These are phyloP conservation scores for Drosophila pseudoobscura DNA, from an alignment of 1,140 invertebrate genomes.

Conservation along the genomic window DNA sequence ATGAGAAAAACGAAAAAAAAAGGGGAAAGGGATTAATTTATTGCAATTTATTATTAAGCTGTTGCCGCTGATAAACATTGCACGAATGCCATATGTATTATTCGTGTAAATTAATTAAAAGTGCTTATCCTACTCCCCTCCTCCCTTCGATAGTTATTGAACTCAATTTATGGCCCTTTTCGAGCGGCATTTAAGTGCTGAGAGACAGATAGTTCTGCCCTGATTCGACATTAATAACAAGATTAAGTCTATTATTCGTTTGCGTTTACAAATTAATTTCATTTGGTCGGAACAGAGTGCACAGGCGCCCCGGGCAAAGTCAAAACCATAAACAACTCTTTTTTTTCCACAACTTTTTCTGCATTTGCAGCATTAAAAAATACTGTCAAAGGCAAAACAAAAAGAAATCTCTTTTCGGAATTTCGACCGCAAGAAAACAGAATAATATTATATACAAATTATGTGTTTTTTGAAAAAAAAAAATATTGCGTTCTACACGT, in stretches of 20 bases:
- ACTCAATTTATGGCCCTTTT: conserved; percentile 56
- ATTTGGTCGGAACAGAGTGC: conserved; percentile 28
- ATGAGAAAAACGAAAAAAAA: conserved; percentile 36
- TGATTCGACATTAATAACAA: conserved; percentile 66
- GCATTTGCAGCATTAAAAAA: conserved; percentile 62
- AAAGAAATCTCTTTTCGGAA: neutral
- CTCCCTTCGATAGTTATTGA: conserved; percentile 37
- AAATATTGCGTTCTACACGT: conserved; percentile 36
- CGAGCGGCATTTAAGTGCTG: conserved; percentile 23
- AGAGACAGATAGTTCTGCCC: neutral
- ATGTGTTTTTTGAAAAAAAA: neutral
- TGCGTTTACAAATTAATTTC: conserved; percentile 53
- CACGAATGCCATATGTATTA: conserved; percentile 12
- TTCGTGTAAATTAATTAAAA: conserved; percentile 18
- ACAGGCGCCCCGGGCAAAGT: conserved; percentile 8
- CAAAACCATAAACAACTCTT: conserved; percentile 14
- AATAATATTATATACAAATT: conserved; percentile 5
- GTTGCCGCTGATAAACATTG: conserved; percentile 22
- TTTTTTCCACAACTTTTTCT: conserved; percentile 56
- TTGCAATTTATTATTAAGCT: conserved; percentile 17
- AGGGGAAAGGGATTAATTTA: conserved; percentile 32
- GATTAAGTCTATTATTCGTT: conserved; percentile 62
- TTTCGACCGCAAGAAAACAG: conserved; percentile 9
- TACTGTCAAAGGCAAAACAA: conserved; percentile 9
- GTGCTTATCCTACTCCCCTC: conserved; percentile 4